Evolutionary conservation across 2,113 vertebrate genomes (phyloP), one percentile per base, ranked within the genome.

Genomic region (Pipra filicauda): DNA sequence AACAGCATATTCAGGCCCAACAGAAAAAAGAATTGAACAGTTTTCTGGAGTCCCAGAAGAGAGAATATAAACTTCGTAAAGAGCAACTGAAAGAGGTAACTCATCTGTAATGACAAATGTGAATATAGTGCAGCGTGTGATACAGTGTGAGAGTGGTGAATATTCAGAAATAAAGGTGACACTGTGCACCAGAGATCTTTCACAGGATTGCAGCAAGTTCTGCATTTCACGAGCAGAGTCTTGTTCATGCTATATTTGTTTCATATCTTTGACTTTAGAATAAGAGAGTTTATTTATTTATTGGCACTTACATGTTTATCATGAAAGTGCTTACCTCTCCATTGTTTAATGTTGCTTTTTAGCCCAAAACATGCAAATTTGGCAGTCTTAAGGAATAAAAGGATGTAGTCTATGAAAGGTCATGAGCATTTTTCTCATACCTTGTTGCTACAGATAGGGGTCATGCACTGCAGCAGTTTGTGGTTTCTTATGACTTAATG

Each of bases 11-110:
- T 96, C 99, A 99, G 97, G 98, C 98, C 94, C 99, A 99, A 86
- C 99, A 99, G 96, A 99, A 99, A 97, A 99, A 99, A 95, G 99
- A 99, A 93, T 97, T 99, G 43, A 99, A 98, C 97, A 99, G 98
- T 96, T 99, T 99, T 96, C 95, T 99, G 69, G 99, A 99, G 91
- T 99, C 99, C 12, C 99, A 99, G 97, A 99, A 99, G 96, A 98
- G 99, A 85, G 99, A 99, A 93, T 99, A 99, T 95, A 99, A 99
- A 96, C 98, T 99, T 79, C 99, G 99, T 95, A 99, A 99, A 96
- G 99, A 99, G 88, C 99, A 99, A 86, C 98, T 99, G 62, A 99
- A 99, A 97, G 99, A 99, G 99, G 99, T 99, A 93, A 89, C 83
- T 83, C 26, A 0, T n/a, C 57, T 51, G 66, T 88, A 33, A 3